Evolutionary conservation across 1,140 invertebrate genomes (phyloP), one percentile per base, ranked within the genome.

Genomic region (Armadillidium nasatum): DNA sequence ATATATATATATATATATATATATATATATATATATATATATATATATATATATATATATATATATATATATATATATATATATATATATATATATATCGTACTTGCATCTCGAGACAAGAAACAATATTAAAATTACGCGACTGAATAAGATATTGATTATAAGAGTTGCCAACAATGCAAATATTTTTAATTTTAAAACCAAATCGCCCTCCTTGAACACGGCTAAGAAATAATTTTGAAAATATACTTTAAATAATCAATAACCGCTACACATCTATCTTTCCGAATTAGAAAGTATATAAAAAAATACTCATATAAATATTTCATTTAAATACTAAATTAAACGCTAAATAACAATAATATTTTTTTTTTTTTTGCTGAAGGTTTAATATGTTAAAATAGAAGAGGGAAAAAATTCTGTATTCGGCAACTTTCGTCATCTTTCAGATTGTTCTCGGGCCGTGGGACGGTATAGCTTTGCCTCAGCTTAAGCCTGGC

Each of bases 111-210:
- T 60, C 50, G 50, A 60, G 50, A 60, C 7, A 60, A 60, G 50
- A 60, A 60, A 60, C 50, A 60, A 60, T 60, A 60, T 60, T 60
- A 60, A 60, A 60, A 60, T 60, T 60, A 60, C 50, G 50, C 50
- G 50, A 60, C 50, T 60, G 50, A 60, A 60, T 60, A 60, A 60
- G 50, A 60, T 60, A 60, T 60, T 60, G 50, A 60, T 60, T 60
- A 60, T 60, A 60, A 60, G 50, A 60, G 50, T 60, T 60, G 50
- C 50, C 50, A 60, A 60, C 50, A 60, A 60, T 60, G 50, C 50
- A 60, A 60, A 60, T 60, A 60, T 60, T 60, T 60, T 60, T 60
- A 60, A 60, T 60, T 60, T 60, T 60, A 60, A 60, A 60, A 15
- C 50, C 19, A 60, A 60, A 60, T 60, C 50, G 50, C 50, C 19